Evolutionary conservation across 2,888 invertebrate genomes (phyloP).

Genomic region (Trypoxylon attenuatum): DNA sequence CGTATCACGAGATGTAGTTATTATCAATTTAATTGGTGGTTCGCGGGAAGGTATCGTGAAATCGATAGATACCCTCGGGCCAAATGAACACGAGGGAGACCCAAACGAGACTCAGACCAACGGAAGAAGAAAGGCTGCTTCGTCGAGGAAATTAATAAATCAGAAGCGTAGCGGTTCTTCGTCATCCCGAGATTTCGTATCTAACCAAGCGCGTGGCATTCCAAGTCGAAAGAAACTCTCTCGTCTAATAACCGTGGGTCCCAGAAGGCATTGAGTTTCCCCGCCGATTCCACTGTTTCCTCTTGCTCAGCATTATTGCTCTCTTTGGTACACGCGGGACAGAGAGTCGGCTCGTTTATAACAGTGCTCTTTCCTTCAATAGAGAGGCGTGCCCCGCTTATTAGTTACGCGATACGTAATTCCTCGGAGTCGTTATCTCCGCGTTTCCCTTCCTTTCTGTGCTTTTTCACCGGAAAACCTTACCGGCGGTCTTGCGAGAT

Average conservation of each 20-base stretch:
- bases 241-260: slow-evolving; percentile 44
- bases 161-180: slow-evolving; percentile 41
- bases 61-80: slow-evolving; percentile 42
- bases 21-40: slow-evolving; percentile 59
- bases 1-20: slow-evolving; percentile 45
- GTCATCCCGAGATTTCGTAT: slow-evolving; percentile 44
- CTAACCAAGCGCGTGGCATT: slow-evolving; percentile 43
- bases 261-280: slow-evolving; percentile 18
- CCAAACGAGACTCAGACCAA: not conserved
- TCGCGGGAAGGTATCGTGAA: slow-evolving; percentile 39
- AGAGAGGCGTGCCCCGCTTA: slow-evolving; percentile 11
- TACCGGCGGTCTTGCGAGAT: not conserved
- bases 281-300: not conserved
- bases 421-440: slow-evolving; percentile 1
- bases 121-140: slow-evolving; percentile 18
- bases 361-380: not conserved
- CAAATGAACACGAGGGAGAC: not conserved
- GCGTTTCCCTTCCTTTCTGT: not conserved
- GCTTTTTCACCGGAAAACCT: not conserved
- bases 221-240: slow-evolving; percentile 35
- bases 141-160: slow-evolving; percentile 59
- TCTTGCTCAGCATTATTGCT: not conserved
- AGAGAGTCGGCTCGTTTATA: not conserved
- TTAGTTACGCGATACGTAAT: slow-evolving; percentile 14
- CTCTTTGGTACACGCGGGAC: not conserved